Percentiles rank a stretch among this genome's conserved stretches.
phyloP scores from a whole-genome alignment of 2,888 invertebrate species.

The Labia minor region DNA sequence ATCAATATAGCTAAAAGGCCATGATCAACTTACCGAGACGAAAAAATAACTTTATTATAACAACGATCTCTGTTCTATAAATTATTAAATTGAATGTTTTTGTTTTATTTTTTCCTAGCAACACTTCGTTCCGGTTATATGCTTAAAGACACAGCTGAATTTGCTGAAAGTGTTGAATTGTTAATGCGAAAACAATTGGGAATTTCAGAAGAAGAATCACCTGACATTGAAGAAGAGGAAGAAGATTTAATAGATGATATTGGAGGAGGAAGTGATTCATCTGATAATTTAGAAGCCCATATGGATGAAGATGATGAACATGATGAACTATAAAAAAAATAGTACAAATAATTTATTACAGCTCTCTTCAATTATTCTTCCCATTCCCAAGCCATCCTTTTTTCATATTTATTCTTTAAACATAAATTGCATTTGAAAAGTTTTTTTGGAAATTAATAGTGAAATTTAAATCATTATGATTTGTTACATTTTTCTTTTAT shows the following conservation, averaged over 20 bases:
- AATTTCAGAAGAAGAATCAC: constrained; percentile 59
- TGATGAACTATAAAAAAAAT: constrained; percentile 22
- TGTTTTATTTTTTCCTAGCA: constrained; percentile 44
- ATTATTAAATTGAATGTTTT: neutral
- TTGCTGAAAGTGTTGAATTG: constrained; percentile 80
- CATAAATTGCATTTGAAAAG: too few relatives aligned
- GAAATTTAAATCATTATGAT: too few relatives aligned
- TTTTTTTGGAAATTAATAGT: too few relatives aligned
- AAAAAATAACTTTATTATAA: too few relatives aligned
- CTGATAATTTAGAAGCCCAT: constrained; percentile 20
- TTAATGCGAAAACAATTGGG: constrained; percentile 77
- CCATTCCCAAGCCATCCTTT: too few relatives aligned
- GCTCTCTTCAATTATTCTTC: neutral
- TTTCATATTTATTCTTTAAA: too few relatives aligned
- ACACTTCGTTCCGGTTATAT: constrained; percentile 89
- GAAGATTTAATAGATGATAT: constrained; percentile 25
- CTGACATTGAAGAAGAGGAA: constrained; percentile 35
- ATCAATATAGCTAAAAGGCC: too few relatives aligned
- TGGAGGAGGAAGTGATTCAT: constrained; percentile 32
- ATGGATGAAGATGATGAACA: constrained; percentile 21
- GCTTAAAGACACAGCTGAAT: constrained; percentile 73
- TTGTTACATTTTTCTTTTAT: too few relatives aligned
- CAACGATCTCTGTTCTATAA: too few relatives aligned
- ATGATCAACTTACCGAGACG: too few relatives aligned
- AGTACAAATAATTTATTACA: neutral